phyloP scores from a whole-genome alignment of 1,140 invertebrate genomes.

The Yoshiicerus persimilis region DNA sequence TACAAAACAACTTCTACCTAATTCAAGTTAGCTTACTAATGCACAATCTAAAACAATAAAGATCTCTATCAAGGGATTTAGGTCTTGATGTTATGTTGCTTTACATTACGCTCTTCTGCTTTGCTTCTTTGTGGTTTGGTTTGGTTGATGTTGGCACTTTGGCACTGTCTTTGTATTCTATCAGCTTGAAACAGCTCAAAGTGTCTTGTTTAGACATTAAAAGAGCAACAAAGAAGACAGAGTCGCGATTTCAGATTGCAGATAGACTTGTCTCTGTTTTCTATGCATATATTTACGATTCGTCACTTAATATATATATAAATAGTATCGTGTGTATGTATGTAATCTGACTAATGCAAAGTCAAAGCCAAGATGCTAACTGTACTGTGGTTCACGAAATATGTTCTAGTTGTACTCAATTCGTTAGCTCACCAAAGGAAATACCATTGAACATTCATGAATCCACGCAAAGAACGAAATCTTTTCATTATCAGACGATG shows the following conservation, averaged over 20 bases:
- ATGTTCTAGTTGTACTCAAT: neutral
- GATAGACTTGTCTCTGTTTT: neutral
- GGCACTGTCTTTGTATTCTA: neutral
- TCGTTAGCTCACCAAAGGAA: neutral
- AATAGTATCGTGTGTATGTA: neutral
- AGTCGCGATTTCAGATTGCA: neutral
- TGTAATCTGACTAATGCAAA: neutral
- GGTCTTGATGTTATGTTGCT: neutral
- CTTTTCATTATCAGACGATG: neutral
- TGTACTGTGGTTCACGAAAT: neutral
- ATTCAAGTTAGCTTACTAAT: neutral
- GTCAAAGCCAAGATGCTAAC: neutral
- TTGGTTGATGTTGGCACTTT: neutral
- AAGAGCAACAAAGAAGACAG: neutral
- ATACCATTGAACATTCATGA: neutral
- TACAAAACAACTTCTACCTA: neutral
- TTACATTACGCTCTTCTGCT: neutral
- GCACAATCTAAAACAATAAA: conserved; percentile 15
- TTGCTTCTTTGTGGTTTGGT: neutral
- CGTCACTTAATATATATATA: neutral
- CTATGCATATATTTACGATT: neutral
- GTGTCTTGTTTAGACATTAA: conserved; percentile 10
- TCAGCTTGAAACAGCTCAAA: neutral
- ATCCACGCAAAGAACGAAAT: neutral
- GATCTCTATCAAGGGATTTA: conserved; percentile 17